Evolutionary conservation across 1,140 invertebrate species (phyloP).

Genomic region (Panagrolaimus sp.): DNA sequence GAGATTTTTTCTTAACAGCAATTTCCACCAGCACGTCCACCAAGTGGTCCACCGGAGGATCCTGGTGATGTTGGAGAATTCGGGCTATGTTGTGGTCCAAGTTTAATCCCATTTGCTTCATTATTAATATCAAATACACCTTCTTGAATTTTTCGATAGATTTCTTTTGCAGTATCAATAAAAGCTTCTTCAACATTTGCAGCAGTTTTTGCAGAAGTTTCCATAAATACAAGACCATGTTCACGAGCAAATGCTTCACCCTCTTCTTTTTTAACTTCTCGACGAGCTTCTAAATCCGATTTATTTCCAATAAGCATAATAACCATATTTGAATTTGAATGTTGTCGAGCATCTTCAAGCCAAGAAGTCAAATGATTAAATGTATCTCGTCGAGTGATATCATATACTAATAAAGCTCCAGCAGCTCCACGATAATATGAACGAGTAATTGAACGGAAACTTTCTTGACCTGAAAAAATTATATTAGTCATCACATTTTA

Average conservation of each 20-base stretch:
- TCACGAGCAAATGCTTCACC: slow-evolving; percentile 97
- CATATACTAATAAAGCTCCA: slow-evolving; percentile 91
- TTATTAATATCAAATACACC: slow-evolving; percentile 99
- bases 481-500: no score
- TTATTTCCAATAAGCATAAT: slow-evolving; percentile 67
- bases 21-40: slow-evolving; percentile 52
- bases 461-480: slow-evolving; percentile 76
- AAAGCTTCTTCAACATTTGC: slow-evolving; percentile 99
- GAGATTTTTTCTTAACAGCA: slow-evolving; percentile 59
- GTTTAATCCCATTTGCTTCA: slow-evolving; percentile 99
- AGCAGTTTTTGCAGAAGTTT: slow-evolving; percentile 99
- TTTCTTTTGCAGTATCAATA: slow-evolving; percentile 99
- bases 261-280: slow-evolving; percentile 97
- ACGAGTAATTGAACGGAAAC: slow-evolving; percentile 94
- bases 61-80: slow-evolving; percentile 73
- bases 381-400: slow-evolving; percentile 94
- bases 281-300: slow-evolving; percentile 83
- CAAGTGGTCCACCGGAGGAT: slow-evolving; percentile 52
- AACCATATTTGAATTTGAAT: slow-evolving; percentile 99
- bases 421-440: slow-evolving; percentile 98
- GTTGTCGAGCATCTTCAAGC: slow-evolving; percentile 97
- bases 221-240: slow-evolving; percentile 98
- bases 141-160: slow-evolving; percentile 99
- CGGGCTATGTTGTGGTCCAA: slow-evolving; percentile 93
- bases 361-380: slow-evolving; percentile 98